A percentile compares a stretch with the other conserved stretches of the same genome.
These are phyloP conservation scores for Heterochromis multidens DNA, from an alignment of 2,113 vertebrate genomes.

Conservation along the genomic window DNA sequence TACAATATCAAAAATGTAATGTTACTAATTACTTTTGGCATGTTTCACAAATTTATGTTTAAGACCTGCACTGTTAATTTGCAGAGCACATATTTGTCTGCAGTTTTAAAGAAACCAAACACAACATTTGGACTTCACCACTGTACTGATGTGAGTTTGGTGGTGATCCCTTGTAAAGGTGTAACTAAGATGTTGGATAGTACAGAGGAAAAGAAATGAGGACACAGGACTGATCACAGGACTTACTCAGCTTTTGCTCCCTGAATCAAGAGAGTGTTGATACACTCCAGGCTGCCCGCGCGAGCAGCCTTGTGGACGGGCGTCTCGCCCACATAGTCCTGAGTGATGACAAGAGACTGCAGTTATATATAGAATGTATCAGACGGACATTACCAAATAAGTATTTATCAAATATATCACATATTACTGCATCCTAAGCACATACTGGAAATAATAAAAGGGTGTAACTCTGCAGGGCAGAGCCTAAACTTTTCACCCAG, in stretches of 20 bases:
- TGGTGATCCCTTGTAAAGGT: slow-evolving; percentile 69
- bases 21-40: not conserved
- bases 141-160: slow-evolving; percentile 34
- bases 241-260: slow-evolving; percentile 98
- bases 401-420: not conserved
- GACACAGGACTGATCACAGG: slow-evolving; percentile 52
- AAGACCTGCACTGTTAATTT: not conserved
- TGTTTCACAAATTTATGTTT: not conserved
- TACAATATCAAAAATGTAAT: not conserved
- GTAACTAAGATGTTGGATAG: slow-evolving; percentile 42
- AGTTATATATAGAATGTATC: slow-evolving; percentile 26
- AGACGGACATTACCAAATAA: not conserved
- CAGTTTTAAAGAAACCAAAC: not conserved
- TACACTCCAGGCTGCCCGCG: slow-evolving; percentile 94
- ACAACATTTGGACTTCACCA: not conserved
- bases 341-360: slow-evolving; percentile 35
- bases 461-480: not conserved
- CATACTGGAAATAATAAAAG: not conserved
- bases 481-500: slow-evolving; percentile 50
- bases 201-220: slow-evolving; percentile 52
- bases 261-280: slow-evolving; percentile 92
- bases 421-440: not conserved
- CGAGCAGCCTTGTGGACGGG: slow-evolving; percentile 98
- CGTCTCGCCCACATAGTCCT: slow-evolving; percentile 99
- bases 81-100: not conserved